A percentile compares a stretch with the other conserved stretches of the same genome.
phyloP scores from a whole-genome alignment of 2,888 invertebrate species.

The Nephrocerus scutellatus region DNA sequence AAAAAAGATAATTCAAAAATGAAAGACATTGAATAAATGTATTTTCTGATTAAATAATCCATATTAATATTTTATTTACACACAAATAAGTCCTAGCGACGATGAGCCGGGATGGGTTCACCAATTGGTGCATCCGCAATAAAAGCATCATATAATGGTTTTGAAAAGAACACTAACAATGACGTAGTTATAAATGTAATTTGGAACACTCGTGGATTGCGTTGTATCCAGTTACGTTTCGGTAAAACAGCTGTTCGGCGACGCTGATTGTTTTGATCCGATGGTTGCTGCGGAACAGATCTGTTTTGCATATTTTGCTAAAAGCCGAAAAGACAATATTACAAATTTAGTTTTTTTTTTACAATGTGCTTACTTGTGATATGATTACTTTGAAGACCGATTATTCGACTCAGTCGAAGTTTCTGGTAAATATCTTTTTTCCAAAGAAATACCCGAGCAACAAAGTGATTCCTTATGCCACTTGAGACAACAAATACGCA shows the following conservation, averaged over 20 bases:
- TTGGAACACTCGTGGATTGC: slow-evolving; percentile 57
- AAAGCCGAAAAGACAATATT: too few species aligned
- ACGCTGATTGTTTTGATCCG: slow-evolving; percentile 35
- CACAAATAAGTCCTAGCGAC: too few species aligned
- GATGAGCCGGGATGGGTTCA: slow-evolving; percentile 31
- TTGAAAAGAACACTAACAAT: slow-evolving; percentile 59
- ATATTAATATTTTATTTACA: too few species aligned
- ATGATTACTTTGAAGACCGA: too few species aligned
- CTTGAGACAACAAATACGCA: slow-evolving; percentile 72
- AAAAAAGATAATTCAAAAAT: too few species aligned
- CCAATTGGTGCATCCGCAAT: slow-evolving; percentile 43
- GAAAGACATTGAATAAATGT: too few species aligned
- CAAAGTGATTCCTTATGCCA: slow-evolving; percentile 62
- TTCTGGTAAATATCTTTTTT: slow-evolving; percentile 48
- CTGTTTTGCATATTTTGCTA: too few species aligned
- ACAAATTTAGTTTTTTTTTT: too few species aligned
- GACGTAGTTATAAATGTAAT: slow-evolving; percentile 50
- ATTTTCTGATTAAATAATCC: too few species aligned
- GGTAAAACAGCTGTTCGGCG: slow-evolving; percentile 38
- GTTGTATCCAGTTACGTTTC: slow-evolving; percentile 55
- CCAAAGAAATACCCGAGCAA: slow-evolving; percentile 66
- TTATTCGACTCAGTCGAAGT: too few species aligned
- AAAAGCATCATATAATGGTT: slow-evolving; percentile 64
- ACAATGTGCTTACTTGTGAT: too few species aligned
- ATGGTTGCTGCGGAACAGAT: too few species aligned